Percentiles rank a stretch among this genome's conserved stretches.
phyloP scores from a whole-genome alignment of 2,113 vertebrate species.

The Chiloscyllium plagiosum region DNA sequence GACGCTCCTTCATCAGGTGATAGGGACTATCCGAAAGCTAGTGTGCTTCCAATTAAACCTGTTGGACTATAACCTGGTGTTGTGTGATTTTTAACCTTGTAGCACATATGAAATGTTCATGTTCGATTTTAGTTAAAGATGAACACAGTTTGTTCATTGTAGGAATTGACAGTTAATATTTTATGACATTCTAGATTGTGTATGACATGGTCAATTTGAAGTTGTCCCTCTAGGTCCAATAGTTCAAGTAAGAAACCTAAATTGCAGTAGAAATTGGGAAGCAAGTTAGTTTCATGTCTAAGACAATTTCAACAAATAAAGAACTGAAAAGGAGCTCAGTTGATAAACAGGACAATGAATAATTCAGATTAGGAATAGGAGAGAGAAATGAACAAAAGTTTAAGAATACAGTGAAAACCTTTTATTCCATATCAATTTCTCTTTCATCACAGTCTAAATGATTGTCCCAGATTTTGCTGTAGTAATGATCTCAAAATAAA shows the following conservation, averaged over 20 bases:
- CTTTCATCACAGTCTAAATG: not conserved
- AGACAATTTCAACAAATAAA: not conserved
- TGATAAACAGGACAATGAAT: too few relatives aligned
- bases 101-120: not conserved
- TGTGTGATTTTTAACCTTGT: not conserved
- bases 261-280: not conserved
- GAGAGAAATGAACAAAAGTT: not conserved
- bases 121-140: not conserved
- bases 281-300: not conserved
- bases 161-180: not conserved
- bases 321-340: not conserved
- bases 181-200: not conserved
- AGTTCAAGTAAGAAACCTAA: not conserved
- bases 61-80: too few relatives aligned
- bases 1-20: too few relatives aligned
- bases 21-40: too few relatives aligned
- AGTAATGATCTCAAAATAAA: too few relatives aligned
- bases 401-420: not conserved
- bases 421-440: not conserved
- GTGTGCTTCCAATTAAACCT: too few relatives aligned
- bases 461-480: too few relatives aligned
- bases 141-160: constrained; percentile 10
- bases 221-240: not conserved
- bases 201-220: not conserved
- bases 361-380: not conserved